Conservation (phyloP, 2,797 vertebrate species). For the Tapera naevia region DNA sequence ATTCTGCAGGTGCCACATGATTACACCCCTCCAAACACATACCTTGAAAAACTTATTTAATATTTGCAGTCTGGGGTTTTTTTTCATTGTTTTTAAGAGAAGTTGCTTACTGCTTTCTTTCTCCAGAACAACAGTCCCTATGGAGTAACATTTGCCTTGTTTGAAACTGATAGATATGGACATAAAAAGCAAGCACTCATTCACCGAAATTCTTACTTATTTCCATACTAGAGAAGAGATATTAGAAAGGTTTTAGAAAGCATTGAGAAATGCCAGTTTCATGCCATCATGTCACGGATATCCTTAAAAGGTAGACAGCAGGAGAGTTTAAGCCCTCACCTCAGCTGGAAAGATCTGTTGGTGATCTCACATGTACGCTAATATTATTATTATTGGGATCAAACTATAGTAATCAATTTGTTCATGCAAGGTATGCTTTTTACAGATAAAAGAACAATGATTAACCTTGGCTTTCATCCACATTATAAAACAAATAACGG, state of each 20-base stretch:
- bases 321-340: not conserved
- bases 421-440: not conserved
- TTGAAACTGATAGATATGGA: not conserved
- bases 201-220: not conserved
- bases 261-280: not conserved
- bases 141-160: not conserved
- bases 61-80: not conserved
- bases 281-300: not conserved
- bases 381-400: not conserved
- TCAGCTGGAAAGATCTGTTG: not conserved
- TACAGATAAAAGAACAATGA: not conserved
- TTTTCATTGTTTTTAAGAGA: conserved; percentile 1
- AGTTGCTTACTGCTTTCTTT: not conserved
- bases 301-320: not conserved
- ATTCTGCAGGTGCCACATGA: too few relatives aligned
- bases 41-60: not conserved
- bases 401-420: not conserved
- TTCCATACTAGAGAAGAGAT: not conserved
- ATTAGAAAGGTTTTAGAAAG: not conserved
- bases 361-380: not conserved
- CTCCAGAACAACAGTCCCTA: not conserved
- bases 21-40: too few relatives aligned
- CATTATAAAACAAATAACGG: not conserved
- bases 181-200: not conserved
- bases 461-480: not conserved